These are phyloP conservation scores for Syngnathus acus DNA, from an alignment of 2,797 vertebrate genomes.

Conservation along the genomic window DNA sequence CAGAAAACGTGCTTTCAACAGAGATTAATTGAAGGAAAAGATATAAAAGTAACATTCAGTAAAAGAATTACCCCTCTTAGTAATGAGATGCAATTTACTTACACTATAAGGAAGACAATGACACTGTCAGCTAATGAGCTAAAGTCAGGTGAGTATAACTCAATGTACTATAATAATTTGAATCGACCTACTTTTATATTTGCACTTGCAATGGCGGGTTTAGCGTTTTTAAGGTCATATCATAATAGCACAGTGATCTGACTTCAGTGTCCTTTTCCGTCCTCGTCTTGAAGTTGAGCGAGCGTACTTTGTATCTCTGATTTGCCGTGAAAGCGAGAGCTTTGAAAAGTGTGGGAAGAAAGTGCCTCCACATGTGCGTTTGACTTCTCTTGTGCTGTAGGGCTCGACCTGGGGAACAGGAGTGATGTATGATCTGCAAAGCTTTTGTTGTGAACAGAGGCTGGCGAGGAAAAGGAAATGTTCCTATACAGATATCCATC, in stretches of 20 bases:
- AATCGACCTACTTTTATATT: too few species aligned
- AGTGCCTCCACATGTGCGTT: constrained; percentile 58
- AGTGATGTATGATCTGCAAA: constrained; percentile 67
- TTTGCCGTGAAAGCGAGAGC: constrained; percentile 18
- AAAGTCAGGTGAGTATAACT: too few species aligned
- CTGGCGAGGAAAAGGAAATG: constrained; percentile 66
- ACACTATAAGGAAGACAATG: too few species aligned
- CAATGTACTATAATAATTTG: too few species aligned
- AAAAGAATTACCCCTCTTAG: too few species aligned
- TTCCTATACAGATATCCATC: constrained; percentile 75
- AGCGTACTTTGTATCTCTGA: constrained; percentile 23
- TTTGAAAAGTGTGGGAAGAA: constrained; percentile 26
- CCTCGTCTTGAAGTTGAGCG: constrained; percentile 25
- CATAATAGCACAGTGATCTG: neutral
- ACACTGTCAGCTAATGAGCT: too few species aligned
- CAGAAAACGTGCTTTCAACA: too few species aligned
- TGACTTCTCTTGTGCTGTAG: constrained; percentile 28
- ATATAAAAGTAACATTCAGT: too few species aligned
- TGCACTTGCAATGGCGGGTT: neutral
- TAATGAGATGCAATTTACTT: too few species aligned
- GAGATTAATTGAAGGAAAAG: too few species aligned
- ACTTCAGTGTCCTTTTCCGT: neutral
- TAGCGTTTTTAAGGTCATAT: neutral
- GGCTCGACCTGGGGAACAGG: constrained; percentile 34
- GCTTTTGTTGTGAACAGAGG: constrained; percentile 67